Evolutionary conservation across 2,113 vertebrate species (phyloP).

Genomic region (Vicugna pacos): DNA sequence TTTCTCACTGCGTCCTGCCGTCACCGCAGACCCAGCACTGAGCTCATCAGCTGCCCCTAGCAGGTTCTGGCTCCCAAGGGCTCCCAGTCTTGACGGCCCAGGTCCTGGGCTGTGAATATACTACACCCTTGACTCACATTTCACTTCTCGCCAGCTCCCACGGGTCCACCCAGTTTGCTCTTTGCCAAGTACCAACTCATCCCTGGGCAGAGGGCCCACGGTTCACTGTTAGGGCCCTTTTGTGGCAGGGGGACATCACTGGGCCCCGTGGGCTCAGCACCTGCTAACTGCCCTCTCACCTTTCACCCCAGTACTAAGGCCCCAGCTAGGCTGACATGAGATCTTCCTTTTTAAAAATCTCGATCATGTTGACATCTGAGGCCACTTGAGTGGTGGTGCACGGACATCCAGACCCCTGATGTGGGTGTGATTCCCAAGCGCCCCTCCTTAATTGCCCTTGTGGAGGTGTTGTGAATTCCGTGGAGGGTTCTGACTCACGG

Average conservation of each 20-base stretch:
- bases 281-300: background rate
- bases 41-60: background rate
- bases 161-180: slow-evolving; percentile 51
- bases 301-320: background rate
- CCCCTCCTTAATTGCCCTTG: background rate
- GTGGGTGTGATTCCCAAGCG: slow-evolving; percentile 43
- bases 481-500: slow-evolving; percentile 58
- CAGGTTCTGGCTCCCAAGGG: background rate
- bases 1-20: background rate
- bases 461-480: background rate
- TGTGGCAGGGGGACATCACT: background rate
- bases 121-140: slow-evolving; percentile 74
- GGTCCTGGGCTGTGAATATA: background rate
- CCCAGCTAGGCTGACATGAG: background rate
- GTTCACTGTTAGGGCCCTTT: background rate
- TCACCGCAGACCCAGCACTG: background rate
- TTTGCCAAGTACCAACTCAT: slow-evolving; percentile 68
- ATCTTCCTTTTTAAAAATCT: slow-evolving; percentile 2
- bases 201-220: slow-evolving; percentile 49
- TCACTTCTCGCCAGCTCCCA: slow-evolving; percentile 50
- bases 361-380: background rate
- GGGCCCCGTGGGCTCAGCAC: background rate
- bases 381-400: background rate
- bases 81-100: background rate
- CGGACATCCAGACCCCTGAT: background rate